Base-by-base conservation (phyloP, 2,888 invertebrate genomes). In the Spilosoma lubricipeda region DNA sequence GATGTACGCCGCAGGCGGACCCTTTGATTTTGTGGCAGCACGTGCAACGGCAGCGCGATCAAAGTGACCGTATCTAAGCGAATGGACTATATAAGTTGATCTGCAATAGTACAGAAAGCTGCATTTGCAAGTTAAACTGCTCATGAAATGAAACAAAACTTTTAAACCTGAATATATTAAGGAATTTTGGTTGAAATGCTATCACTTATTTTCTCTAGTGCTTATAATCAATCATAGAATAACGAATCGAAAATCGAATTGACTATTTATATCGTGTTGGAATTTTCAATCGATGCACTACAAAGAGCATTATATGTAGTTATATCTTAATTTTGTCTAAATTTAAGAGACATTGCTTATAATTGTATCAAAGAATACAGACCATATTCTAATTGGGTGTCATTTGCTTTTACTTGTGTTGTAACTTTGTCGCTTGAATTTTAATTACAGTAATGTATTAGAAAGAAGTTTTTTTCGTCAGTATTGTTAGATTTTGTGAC, bases 321-420 rank as follows among this genome's bases (percentile, higher is more conserved):
- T 23, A n/a, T n/a, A 11, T 59, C n/a, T n/a, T 68, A 68, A 45
- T 36, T 39, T 20, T 18, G n/a, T 63, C 52, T 36, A 71, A 4
- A 65, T 45, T 42, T 72, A 81, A 82, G 80, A 75, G 78, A 76
- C 68, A 70, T 75, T 79, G 33, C 70, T 39, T 39, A 39, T 77
- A 33, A 33, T 33, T 33, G 33, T n/a, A n/a, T n/a, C 33, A 33
- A 1, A 33, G 33, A 33, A 33, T 3, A 33, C 33, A 33, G 33
- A 33, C 33, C 33, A 33, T 33, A 33, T 33, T 71, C 77, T 83
- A 81, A 83, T 82, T 71, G 74, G 70, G 71, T 27, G 42, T 72
- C 75, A 82, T 83, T 83, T 79, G 74, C 71, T 65, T 33, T 64
- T 78, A 77, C 82, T 83, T 82, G 70, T 82, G 77, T 79, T 77